Base-by-base conservation (phyloP, 1,140 invertebrate genomes). In the Penaeus chinensis region DNA sequence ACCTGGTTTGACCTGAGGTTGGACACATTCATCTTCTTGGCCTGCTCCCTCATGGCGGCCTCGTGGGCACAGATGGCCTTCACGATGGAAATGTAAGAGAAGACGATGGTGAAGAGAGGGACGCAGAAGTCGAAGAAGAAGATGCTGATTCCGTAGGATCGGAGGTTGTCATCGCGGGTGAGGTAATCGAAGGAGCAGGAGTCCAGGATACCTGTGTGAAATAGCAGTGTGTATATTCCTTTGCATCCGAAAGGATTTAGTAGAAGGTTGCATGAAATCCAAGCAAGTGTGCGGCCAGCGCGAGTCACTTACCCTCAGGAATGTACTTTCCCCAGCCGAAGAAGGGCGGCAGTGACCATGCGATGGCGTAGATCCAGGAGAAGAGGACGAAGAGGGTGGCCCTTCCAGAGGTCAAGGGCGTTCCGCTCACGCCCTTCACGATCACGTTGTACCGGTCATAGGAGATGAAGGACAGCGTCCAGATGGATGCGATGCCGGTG, bases 71-170 rank as follows among this genome's bases (percentile, higher is more conserved):
- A 91, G 54, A 94, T 92, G 24, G 93, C 92, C 42, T 90, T 90
- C 47, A 93, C 91, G 83, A 93, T 93, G 87, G 91, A 90, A 82
- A 90, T 91, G 90, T 94, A 94, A 85, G 91, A 93, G 89, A 91
- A 91, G 47, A 92, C 62, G 63, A 91, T 90, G 37, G 82, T 20
- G 27, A 81, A 24, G 32, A 91, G 63, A 13, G 90, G 90, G 3
- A 91, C 5, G 13, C 78, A 16, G 20, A 83, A 89, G 79, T 82
- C 91, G 89, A 83, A 89, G 71, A 90, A 69, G 54, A 90, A 22
- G 78, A 84, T 84, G 24, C 86, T 77, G 66, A 88, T 84, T 37
- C 83, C 89, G 74, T 91, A 90, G 71, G 82, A 81, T 32, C 54
- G 10, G 1, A 54, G 54, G 54, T 54, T 54, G 7, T 54, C 54